Conservation (phyloP, 2,888 invertebrate species). For the Diarsia brunnea region DNA sequence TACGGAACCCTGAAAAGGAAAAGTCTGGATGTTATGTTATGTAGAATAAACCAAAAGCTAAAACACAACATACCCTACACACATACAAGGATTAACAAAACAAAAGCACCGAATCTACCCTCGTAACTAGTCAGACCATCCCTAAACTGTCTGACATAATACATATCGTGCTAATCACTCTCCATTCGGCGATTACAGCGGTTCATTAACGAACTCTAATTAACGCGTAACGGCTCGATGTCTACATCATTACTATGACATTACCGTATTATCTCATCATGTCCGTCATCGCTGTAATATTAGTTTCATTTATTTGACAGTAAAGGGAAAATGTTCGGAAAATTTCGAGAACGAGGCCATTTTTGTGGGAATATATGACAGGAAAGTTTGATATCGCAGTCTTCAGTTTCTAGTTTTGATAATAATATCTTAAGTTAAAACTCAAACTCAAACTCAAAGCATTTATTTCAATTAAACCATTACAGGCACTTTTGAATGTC, state of each 20-base stretch:
- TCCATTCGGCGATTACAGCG: slow-evolving; percentile 5
- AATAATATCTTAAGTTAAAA: too few relatives aligned
- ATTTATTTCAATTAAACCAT: too few relatives aligned
- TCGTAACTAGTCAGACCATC: slow-evolving; percentile 14
- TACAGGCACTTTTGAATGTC: too few relatives aligned
- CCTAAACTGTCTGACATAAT: neutral
- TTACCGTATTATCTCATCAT: slow-evolving; percentile 12
- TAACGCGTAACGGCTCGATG: slow-evolving; percentile 21
- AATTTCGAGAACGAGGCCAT: neutral
- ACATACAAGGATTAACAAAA: neutral
- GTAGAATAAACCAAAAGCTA: neutral
- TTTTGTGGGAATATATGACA: neutral
- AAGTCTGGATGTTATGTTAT: neutral
- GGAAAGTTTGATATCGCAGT: neutral
- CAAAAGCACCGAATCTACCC: neutral
- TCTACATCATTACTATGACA: slow-evolving; percentile 32
- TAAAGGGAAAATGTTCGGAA: neutral
- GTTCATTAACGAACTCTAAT: slow-evolving; percentile 38
- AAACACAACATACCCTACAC: too few relatives aligned
- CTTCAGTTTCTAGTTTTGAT: neutral
- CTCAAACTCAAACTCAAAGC: too few relatives aligned
- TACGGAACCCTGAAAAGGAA: too few relatives aligned
- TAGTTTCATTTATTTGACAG: neutral
- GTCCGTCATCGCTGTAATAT: neutral
- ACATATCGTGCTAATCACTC: slow-evolving; percentile 23